phyloP scores from a whole-genome alignment of 2,888 invertebrate species.

The Agelastica alni region DNA sequence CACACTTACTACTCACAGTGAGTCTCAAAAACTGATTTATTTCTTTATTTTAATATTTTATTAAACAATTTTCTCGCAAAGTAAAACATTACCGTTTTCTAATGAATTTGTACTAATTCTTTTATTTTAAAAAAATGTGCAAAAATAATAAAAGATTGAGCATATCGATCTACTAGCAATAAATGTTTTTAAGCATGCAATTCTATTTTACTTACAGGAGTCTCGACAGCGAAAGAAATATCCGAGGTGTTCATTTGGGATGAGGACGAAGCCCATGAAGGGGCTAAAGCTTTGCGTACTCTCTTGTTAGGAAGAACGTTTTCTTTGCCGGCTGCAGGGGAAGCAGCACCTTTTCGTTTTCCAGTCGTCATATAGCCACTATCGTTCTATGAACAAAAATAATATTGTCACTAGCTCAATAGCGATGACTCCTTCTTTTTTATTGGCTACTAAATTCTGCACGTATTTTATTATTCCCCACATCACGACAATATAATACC shows the following conservation, averaged over 20 bases:
- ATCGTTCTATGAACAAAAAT: slow-evolving; percentile 58
- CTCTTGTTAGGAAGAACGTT: slow-evolving; percentile 72
- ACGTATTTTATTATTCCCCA: no score
- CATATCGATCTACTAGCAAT: slow-evolving; percentile 1
- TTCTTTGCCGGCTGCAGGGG: slow-evolving; percentile 63
- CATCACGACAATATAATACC: no score
- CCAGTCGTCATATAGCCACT: slow-evolving; percentile 62
- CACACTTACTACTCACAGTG: no score
- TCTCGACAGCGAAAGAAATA: slow-evolving; percentile 74
- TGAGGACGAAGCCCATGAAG: slow-evolving; percentile 67
- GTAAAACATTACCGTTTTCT: no score
- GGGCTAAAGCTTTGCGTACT: slow-evolving; percentile 80
- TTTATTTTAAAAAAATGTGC: no score
- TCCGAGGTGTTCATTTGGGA: slow-evolving; percentile 58
- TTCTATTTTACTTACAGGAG: slow-evolving; percentile 65
- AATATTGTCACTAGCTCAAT: slow-evolving; percentile 23
- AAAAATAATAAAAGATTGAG: background rate
- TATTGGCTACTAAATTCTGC: slow-evolving; percentile 5
- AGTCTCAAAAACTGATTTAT: no score
- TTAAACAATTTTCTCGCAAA: no score
- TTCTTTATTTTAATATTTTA: no score
- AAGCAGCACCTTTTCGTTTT: slow-evolving; percentile 54
- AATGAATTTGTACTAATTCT: no score
- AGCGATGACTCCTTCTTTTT: slow-evolving; percentile 5
- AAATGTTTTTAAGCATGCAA: slow-evolving; percentile 17